A percentile compares a stretch with the other conserved stretches of the same genome.
Conservation (phyloP, 2,888 invertebrate species). For the Drosophila cognata region DNA sequence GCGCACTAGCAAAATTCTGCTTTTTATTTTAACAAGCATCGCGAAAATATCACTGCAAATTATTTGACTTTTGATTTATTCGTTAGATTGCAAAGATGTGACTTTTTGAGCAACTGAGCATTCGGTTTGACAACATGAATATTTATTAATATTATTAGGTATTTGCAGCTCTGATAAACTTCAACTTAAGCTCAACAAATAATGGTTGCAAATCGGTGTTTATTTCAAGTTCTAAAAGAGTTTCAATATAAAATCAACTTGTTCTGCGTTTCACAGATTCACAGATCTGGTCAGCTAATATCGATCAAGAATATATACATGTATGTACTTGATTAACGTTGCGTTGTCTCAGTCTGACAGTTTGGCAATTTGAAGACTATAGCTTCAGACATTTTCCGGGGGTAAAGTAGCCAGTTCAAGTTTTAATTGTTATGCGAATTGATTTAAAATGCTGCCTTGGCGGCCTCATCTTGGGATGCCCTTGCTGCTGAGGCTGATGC, state of each 20-base stretch:
- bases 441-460: constrained; percentile 66
- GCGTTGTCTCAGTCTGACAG: not conserved
- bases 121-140: not conserved
- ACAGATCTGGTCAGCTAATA: not conserved
- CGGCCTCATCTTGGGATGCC: not conserved
- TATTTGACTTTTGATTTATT: not conserved
- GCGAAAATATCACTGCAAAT: not conserved
- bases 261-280: not conserved
- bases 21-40: not conserved
- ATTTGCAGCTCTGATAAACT: not conserved
- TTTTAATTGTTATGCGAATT: constrained; percentile 74
- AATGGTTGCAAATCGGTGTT: not conserved
- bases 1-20: too few species aligned
- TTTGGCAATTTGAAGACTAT: not conserved
- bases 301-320: not conserved
- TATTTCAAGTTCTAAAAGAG: not conserved
- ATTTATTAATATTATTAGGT: not conserved
- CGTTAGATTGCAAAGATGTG: not conserved
- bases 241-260: not conserved
- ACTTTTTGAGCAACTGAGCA: not conserved
- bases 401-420: constrained; percentile 48
- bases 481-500: not conserved
- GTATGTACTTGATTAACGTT: not conserved
- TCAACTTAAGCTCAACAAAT: not conserved
- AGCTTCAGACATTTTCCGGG: not conserved